These are phyloP conservation scores for Archips xylosteana DNA, from an alignment of 2,888 invertebrate species.

Conservation along the genomic window DNA sequence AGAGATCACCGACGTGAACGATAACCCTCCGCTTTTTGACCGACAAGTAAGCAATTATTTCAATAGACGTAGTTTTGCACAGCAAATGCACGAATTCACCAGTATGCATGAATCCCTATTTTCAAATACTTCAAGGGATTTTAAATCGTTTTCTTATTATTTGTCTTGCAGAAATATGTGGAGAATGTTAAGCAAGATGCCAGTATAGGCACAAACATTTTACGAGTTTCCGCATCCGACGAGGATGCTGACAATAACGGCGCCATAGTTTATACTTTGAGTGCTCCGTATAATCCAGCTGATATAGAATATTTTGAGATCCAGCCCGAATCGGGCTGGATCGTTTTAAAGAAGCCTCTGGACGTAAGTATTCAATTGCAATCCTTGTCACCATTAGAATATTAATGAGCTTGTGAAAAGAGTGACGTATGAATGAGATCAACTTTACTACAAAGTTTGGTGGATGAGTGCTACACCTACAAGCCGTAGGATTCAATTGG, in stretches of 20 bases:
- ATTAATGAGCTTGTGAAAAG: conserved; percentile 67
- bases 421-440: conserved; percentile 79
- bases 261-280: conserved; percentile 96
- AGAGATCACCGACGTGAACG: conserved; percentile 98
- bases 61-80: conserved; percentile 34
- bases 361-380: conserved; percentile 93
- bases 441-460: conserved; percentile 82
- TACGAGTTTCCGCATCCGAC: conserved; percentile 97
- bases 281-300: conserved; percentile 94
- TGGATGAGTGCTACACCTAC: conserved; percentile 85
- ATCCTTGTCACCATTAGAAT: conserved; percentile 48
- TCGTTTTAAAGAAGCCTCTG: conserved; percentile 96
- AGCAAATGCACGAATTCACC: conserved; percentile 55
- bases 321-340: conserved; percentile 98
- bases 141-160: conserved; percentile 49
- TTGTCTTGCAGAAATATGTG: conserved; percentile 94
- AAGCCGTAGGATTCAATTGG: conserved; percentile 85
- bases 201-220: conserved; percentile 96
- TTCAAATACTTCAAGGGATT: conserved; percentile 43
- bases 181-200: conserved; percentile 99
- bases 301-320: conserved; percentile 98
- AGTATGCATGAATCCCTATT: conserved; percentile 32
- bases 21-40: conserved; percentile 97
- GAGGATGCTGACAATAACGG: conserved; percentile 99
- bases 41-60: conserved; percentile 90